A percentile compares a stretch with the other conserved stretches of the same genome.
Evolutionary conservation across 2,113 vertebrate genomes (phyloP).

Genomic region (Cynopterus brachyotis): DNA sequence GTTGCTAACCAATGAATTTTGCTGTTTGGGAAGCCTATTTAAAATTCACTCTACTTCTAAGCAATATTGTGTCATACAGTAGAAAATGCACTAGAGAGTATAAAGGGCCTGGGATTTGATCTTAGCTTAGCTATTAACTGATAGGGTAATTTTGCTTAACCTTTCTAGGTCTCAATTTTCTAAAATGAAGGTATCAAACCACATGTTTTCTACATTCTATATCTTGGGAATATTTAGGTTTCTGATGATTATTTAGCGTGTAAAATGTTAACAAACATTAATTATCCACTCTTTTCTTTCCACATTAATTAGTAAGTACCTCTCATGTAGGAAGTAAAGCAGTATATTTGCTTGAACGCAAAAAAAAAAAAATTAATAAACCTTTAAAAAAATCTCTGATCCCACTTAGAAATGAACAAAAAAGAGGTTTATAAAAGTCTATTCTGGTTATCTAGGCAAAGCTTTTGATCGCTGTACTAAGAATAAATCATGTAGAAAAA

Average conservation of each 20-base stretch:
- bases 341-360: neutral
- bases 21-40: conserved; percentile 54
- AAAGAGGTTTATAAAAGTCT: neutral
- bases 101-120: neutral
- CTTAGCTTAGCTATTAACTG: neutral
- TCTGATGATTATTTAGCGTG: neutral
- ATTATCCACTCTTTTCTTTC: neutral
- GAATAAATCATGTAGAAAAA: conserved; percentile 56
- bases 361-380: conserved; percentile 24
- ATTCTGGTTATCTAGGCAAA: conserved; percentile 37
- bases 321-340: neutral
- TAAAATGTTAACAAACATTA: neutral
- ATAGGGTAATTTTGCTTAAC: neutral
- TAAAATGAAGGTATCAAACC: conserved; percentile 15
- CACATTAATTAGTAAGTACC: neutral
- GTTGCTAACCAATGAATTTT: conserved; percentile 30
- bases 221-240: neutral
- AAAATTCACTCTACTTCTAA: conserved; percentile 30
- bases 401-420: neutral
- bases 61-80: neutral
- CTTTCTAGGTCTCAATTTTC: neutral
- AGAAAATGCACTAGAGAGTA: neutral
- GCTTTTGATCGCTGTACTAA: neutral
- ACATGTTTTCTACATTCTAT: neutral
- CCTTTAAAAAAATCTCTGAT: neutral